Conservation (phyloP, 2,113 vertebrate species). For the Gavia stellata region DNA sequence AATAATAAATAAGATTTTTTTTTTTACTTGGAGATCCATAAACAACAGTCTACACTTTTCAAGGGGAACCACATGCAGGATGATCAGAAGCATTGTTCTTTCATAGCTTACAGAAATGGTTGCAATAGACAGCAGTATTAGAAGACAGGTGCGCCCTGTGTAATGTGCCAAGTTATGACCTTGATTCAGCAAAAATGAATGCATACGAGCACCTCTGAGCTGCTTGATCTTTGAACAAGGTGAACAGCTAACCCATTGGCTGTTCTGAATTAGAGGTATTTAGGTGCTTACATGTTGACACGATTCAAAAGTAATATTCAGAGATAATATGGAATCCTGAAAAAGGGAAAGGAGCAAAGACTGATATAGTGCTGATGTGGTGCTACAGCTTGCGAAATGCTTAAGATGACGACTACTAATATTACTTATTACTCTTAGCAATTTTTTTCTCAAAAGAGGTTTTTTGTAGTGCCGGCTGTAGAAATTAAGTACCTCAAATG, state of each 20-base stretch:
- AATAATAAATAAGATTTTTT: not conserved
- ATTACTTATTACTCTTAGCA: not conserved
- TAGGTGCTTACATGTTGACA: not conserved
- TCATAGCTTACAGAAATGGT: not conserved
- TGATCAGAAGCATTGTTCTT: not conserved
- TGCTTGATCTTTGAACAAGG: not conserved
- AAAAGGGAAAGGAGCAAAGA: not conserved
- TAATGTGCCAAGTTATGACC: not conserved
- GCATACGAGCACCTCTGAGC: not conserved
- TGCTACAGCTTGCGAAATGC: not conserved
- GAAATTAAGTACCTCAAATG: not conserved
- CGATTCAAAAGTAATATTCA: not conserved
- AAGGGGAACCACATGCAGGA: not conserved
- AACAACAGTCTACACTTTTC: not conserved
- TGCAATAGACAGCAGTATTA: not conserved
- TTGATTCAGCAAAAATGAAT: not conserved
- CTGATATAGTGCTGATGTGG: not conserved
- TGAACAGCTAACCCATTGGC: not conserved
- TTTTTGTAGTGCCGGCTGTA: not conserved
- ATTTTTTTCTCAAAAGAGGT: not conserved
- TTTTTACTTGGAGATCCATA: not conserved
- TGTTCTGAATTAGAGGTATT: not conserved
- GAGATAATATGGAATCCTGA: not conserved
- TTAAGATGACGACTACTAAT: not conserved
- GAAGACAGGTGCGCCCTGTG: not conserved